These are phyloP conservation scores for Ornithoptera alexandrae DNA, from an alignment of 2,888 invertebrate genomes.

Conservation along the genomic window DNA sequence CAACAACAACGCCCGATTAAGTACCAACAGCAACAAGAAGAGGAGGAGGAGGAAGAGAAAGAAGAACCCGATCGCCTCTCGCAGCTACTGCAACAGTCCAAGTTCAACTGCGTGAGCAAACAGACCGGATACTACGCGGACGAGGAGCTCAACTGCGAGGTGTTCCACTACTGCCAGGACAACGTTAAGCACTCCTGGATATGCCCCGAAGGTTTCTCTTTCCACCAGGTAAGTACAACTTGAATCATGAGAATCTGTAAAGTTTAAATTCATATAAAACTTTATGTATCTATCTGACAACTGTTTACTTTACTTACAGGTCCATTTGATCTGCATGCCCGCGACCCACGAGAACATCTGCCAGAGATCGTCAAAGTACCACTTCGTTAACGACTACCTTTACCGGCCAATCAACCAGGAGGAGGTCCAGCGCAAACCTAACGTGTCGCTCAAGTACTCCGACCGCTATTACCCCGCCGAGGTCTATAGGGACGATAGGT, in stretches of 20 bases:
- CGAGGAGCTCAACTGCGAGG: constrained; percentile 92
- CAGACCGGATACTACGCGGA: constrained; percentile 96
- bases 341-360: constrained; percentile 93
- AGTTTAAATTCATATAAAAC: too few relatives aligned
- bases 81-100: constrained; percentile 88
- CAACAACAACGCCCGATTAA: constrained; percentile 49
- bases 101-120: constrained; percentile 89
- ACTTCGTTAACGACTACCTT: constrained; percentile 95
- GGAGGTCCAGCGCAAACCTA: constrained; percentile 89
- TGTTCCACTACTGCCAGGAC: constrained; percentile 96
- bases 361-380: constrained; percentile 92
- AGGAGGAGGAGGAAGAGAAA: constrained; percentile 85
- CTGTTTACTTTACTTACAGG: constrained; percentile 65
- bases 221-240: constrained; percentile 85
- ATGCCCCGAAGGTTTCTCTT: constrained; percentile 93
- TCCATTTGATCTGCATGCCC: constrained; percentile 96
- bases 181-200: constrained; percentile 95
- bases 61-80: constrained; percentile 92
- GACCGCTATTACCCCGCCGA: constrained; percentile 91
- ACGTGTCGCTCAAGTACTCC: constrained; percentile 88
- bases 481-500: constrained; percentile 84
- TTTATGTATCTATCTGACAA: too few relatives aligned
- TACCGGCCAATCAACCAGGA: constrained; percentile 93
- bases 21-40: constrained; percentile 59
- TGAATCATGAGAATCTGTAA: too few relatives aligned